phyloP scores from a whole-genome alignment of 2,888 invertebrate genomes.

The Colletes collaris region DNA sequence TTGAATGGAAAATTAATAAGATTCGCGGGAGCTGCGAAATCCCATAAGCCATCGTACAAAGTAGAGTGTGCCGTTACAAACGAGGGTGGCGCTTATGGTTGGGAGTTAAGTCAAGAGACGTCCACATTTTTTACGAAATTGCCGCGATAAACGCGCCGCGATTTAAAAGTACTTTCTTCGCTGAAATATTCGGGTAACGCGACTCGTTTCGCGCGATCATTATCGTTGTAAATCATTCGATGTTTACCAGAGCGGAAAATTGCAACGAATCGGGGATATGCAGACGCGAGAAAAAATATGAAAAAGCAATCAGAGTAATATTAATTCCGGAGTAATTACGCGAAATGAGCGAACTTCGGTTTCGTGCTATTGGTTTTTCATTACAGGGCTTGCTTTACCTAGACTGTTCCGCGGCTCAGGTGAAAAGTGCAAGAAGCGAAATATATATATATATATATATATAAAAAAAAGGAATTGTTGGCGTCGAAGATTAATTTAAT shows the following conservation, averaged over 20 bases:
- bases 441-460: not conserved
- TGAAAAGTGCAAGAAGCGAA: conserved; percentile 43
- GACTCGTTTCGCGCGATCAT: too few species aligned
- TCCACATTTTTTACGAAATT: conserved; percentile 34
- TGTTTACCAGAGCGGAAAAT: too few species aligned
- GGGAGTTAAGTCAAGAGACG: conserved; percentile 35
- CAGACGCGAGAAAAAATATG: not conserved
- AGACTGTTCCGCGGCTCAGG: conserved; percentile 33
- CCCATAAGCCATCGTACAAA: conserved; percentile 72
- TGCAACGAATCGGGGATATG: too few species aligned
- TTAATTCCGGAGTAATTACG: conserved; percentile 45
- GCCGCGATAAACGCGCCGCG: conserved; percentile 16
- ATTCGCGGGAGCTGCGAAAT: conserved; percentile 67
- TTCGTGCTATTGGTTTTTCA: conserved; percentile 49
- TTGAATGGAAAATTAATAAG: conserved; percentile 79
- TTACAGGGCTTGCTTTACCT: conserved; percentile 43
- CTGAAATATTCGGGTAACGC: not conserved
- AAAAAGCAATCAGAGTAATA: conserved; percentile 19
- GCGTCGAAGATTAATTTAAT: conserved; percentile 67
- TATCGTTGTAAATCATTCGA: too few species aligned
- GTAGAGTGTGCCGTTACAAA: conserved; percentile 62
- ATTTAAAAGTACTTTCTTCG: conserved; percentile 27
- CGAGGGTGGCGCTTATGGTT: conserved; percentile 22
- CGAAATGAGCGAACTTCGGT: conserved; percentile 47
- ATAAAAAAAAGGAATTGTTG: conserved; percentile 12